Percentiles rank a stretch among this genome's conserved stretches.
These are phyloP conservation scores for Ctenodactylus gundi DNA, from an alignment of 2,113 vertebrate genomes.

Conservation along the genomic window DNA sequence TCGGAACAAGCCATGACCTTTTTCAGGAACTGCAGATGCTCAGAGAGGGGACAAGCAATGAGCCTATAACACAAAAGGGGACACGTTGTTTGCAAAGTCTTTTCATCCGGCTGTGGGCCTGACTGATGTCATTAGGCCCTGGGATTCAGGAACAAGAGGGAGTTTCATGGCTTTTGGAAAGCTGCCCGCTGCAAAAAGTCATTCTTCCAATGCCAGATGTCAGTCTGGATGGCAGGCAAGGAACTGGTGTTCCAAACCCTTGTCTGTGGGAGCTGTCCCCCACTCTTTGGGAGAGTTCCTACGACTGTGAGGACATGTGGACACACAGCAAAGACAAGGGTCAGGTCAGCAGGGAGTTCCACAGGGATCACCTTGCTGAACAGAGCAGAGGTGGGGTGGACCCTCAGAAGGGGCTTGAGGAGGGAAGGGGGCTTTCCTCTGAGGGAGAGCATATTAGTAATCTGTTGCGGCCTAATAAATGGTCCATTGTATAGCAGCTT, in stretches of 20 bases:
- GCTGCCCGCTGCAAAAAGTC: constrained; percentile 9
- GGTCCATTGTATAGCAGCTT: background rate
- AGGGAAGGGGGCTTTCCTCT: background rate
- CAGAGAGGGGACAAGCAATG: constrained; percentile 15
- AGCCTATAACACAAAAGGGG: background rate
- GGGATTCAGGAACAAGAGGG: constrained; percentile 25
- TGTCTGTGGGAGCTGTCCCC: background rate
- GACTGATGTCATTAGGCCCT: constrained; percentile 20
- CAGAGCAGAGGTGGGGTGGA: background rate
- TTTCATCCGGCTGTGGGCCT: constrained; percentile 16
- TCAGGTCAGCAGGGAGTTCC: background rate
- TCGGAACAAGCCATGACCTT: constrained; percentile 48
- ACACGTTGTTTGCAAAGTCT: background rate
- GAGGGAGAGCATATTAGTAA: background rate
- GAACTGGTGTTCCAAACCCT: background rate
- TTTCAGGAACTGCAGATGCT: constrained; percentile 22
- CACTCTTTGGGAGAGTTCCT: background rate
- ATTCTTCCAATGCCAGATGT: background rate
- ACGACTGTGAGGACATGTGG: background rate
- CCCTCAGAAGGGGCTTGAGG: background rate
- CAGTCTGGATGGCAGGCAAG: background rate
- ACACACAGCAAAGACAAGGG: background rate
- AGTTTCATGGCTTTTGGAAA: background rate
- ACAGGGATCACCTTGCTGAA: background rate
- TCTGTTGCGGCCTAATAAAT: background rate